These are phyloP conservation scores for Galaxias olidus DNA, from an alignment of 2,797 vertebrate species.

Conservation along the genomic window DNA sequence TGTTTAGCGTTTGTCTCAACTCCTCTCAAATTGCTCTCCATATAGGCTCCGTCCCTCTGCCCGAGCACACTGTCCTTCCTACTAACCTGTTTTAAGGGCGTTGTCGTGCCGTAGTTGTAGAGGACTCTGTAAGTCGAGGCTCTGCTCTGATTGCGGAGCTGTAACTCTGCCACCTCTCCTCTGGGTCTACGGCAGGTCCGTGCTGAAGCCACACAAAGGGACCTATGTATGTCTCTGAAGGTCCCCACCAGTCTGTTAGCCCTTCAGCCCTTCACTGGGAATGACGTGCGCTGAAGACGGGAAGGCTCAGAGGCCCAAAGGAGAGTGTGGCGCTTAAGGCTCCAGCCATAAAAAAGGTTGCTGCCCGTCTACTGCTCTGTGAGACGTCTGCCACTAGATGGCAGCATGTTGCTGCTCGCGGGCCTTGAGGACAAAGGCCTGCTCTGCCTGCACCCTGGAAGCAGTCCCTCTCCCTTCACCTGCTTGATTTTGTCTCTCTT, in stretches of 20 bases:
- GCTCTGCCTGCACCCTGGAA: too few relatives aligned
- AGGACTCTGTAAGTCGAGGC: too few relatives aligned
- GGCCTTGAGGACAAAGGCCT: neutral
- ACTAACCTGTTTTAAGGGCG: neutral
- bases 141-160: neutral
- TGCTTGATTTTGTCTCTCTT: neutral
- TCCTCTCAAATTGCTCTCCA: too few relatives aligned
- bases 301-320: neutral
- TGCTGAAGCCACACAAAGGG: neutral
- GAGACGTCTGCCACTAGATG: slow-evolving; percentile 28
- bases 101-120: too few relatives aligned
- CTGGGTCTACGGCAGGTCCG: neutral
- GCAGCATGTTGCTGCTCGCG: slow-evolving; percentile 51
- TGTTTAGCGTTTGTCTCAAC: too few relatives aligned
- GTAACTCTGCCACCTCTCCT: slow-evolving; percentile 1
- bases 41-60: too few relatives aligned
- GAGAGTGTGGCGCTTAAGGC: neutral
- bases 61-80: too few relatives aligned
- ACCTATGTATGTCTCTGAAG: too few relatives aligned
- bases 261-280: too few relatives aligned
- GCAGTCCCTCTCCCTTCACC: neutral
- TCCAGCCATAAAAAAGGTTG: slow-evolving; percentile 2
- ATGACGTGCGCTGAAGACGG: neutral
- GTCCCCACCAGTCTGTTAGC: too few relatives aligned
- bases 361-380: neutral